Evolutionary conservation across 2,888 invertebrate genomes (phyloP).

Genomic region (Pelosia muscerda): DNA sequence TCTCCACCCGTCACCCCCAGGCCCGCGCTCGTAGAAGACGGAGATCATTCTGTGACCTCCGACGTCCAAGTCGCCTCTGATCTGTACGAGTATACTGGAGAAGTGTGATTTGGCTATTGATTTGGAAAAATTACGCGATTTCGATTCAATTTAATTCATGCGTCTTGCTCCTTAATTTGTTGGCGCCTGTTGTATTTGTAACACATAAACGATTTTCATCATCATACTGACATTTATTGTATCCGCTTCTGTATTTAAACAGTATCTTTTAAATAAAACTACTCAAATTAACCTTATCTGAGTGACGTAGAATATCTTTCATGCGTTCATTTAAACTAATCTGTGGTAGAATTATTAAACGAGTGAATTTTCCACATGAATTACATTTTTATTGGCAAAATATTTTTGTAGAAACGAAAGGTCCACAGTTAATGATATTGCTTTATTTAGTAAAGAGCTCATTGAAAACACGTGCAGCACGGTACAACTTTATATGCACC

Average conservation of each 20-base stretch:
- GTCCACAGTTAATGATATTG: not conserved
- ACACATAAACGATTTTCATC: not conserved
- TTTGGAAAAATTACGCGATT: not conserved
- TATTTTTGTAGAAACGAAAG: not conserved
- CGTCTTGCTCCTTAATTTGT: not conserved
- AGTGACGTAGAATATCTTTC: not conserved
- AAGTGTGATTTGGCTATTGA: not conserved
- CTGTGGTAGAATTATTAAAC: too few species aligned
- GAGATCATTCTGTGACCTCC: too few species aligned
- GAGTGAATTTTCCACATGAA: not conserved
- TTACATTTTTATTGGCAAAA: not conserved
- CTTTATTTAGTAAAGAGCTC: constrained; percentile 12
- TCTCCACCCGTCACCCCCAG: too few species aligned
- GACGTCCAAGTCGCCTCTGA: too few species aligned
- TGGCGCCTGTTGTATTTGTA: not conserved
- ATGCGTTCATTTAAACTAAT: too few species aligned
- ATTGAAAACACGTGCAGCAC: constrained; percentile 14
- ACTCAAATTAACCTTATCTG: not conserved
- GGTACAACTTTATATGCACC: constrained; percentile 49
- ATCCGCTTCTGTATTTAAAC: too few species aligned
- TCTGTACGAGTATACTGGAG: too few species aligned
- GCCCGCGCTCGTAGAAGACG: too few species aligned
- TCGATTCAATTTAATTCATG: not conserved
- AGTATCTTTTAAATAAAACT: not conserved
- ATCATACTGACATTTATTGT: not conserved